Percentiles rank a stretch among this genome's conserved stretches.
phyloP scores from a whole-genome alignment of 1,140 invertebrate genomes.

The Octopus bimaculoides region DNA sequence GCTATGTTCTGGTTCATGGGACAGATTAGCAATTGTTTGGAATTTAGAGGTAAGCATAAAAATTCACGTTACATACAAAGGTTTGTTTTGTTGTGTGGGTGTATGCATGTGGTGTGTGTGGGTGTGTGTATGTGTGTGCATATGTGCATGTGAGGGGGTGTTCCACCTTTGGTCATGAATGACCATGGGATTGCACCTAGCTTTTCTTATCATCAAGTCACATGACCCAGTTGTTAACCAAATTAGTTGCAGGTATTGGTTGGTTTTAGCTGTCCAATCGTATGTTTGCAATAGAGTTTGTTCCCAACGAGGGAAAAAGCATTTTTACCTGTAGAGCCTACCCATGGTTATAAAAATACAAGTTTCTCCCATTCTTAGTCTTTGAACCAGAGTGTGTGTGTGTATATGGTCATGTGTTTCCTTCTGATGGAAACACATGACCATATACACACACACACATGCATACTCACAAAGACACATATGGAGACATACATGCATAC shows the following conservation, averaged over 20 bases:
- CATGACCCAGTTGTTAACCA: too few relatives aligned
- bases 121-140: background rate
- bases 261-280: background rate
- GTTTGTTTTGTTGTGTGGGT: background rate
- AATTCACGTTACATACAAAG: background rate
- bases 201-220: too few relatives aligned
- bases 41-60: slow-evolving; percentile 43
- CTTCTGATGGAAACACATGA: background rate
- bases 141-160: background rate
- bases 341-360: background rate
- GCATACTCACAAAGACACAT: background rate
- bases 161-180: background rate
- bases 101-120: background rate
- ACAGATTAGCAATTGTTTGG: slow-evolving; percentile 51
- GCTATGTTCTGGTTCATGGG: slow-evolving; percentile 52
- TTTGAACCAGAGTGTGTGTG: background rate
- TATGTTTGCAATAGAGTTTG: background rate
- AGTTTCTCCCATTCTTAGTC: background rate
- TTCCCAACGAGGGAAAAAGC: background rate
- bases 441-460: background rate
- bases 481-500: background rate
- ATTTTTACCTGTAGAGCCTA: background rate
- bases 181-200: background rate
- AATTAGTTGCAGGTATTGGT: background rate
- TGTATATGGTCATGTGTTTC: background rate